Conservation (phyloP, 2,797 vertebrate species). For the Dallia pectoralis region DNA sequence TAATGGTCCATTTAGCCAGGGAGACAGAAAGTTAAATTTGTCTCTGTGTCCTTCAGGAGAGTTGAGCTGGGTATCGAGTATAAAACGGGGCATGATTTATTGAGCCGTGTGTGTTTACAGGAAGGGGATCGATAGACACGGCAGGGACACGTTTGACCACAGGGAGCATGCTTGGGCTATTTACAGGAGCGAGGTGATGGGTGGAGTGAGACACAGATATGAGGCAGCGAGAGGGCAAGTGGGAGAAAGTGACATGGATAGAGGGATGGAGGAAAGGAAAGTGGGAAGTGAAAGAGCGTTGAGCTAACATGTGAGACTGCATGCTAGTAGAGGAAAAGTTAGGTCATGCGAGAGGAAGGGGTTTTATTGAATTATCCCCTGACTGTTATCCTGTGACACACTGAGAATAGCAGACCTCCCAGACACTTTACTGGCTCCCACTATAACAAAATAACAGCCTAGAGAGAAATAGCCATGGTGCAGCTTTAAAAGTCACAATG, state of each 20-base stretch:
- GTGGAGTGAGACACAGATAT: too few species aligned
- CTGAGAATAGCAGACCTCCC: slow-evolving; percentile 1
- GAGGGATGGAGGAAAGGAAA: too few species aligned
- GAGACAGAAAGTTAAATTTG: neutral
- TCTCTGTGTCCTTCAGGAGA: neutral
- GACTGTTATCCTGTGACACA: neutral
- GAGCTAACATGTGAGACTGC: neutral
- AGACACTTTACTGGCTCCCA: neutral
- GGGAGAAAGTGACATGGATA: neutral
- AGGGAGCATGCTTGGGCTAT: neutral
- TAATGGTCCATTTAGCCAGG: neutral
- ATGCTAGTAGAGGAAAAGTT: neutral
- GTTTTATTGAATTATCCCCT: neutral
- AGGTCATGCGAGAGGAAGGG: neutral
- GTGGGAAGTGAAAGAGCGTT: too few species aligned
- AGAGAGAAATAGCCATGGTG: neutral
- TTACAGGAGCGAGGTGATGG: neutral
- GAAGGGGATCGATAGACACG: neutral
- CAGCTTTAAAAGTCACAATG: neutral
- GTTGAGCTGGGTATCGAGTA: neutral
- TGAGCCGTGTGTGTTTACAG: neutral
- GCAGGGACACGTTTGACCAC: neutral
- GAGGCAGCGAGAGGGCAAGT: neutral
- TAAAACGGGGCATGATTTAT: neutral
- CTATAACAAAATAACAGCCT: neutral